Evolutionary conservation across 2,888 invertebrate genomes (phyloP), one percentile per base, ranked within the genome.

Genomic region (Calliopum simillimum): DNA sequence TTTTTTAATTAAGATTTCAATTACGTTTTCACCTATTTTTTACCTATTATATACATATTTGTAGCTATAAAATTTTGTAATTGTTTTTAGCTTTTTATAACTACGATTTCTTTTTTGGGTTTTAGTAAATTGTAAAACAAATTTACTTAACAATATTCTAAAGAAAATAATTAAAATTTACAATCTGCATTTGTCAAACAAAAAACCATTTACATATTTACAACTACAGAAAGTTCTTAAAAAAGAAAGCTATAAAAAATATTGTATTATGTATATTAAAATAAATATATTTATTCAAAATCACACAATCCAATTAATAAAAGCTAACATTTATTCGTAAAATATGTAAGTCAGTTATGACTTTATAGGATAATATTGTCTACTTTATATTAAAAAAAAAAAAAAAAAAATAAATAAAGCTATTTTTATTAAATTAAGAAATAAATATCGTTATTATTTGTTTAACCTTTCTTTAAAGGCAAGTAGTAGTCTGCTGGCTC

Each of bases 61-160:
- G 3, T n/a, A 23, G 1, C n/a, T 44, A 51, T 55, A 33, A 23
- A n/a, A 14, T 21, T 44, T 44, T 16, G 25, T 63, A 49, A 46
- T 44, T 8, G 23, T 41, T 51, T 68, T 65, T 44, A 8, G 55
- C 41, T 55, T 53, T 56, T 44, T 58, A 33, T 59, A 68, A 43
- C 41, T 51, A 19, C n/a, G 44, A 49, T 16, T 13, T 21, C 43
- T 66, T 51, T 4, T 16, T 61, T 41, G n/a, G 14, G 23, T 62
- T 33, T 8, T 62, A 46, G 47, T 13, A 21, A 62, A 46, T 41
- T 62, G 33, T 44, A 8, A 62, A 25, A 21, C 8, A 23, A 56
- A 56, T 23, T 25, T 56, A 25, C 14, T 25, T n/a, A 21, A 21
- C 12, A 13, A 56, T 56, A 56, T 56, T 56, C 33, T 56, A 56